Evolutionary conservation across 1,140 invertebrate species (phyloP), one percentile per base, ranked within the genome.

Genomic region (Zaprionus capensis): DNA sequence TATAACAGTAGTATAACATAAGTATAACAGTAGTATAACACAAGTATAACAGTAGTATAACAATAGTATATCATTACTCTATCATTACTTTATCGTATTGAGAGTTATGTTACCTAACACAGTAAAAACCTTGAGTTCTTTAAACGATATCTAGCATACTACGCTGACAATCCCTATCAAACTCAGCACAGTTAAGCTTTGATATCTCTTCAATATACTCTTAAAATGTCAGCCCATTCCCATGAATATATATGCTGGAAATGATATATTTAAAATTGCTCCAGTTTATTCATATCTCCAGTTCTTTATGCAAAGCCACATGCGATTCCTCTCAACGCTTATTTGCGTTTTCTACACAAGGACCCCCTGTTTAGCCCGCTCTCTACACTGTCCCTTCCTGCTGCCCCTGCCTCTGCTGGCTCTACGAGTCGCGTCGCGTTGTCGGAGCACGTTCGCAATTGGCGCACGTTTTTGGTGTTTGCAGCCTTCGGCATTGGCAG

Each of bases 391-490:
- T 2, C n/a, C n/a, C 7, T 20, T 17, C 6, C 17, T 41, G 46
- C 46, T 15, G 38, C 41, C 2, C n/a, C 7, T 17, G 7, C 44
- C 46, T 1, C 46, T 41, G 12, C 46, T 15, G 15, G 2, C 15
- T n/a, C 3, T 11, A 4, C 6, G 6, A 17, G 38, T 5, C 41
- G 46, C 46, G 20, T 24, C 46, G 46, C 17, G 17, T 58, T 69
- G 71, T 63, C 71, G 66, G 58, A 58, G 65, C 71, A 74, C 72
- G 72, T 74, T 70, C 72, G 58, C 14, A 49, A 41, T 17, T 62
- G 67, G 58, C 31, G 80, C 80, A 81, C 79, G 80, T 81, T 81
- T 76, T 83, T 61, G 66, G 73, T 22, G 17, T 22, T 12, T 38
- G 63, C 26, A 62, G 57, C 69, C 38, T 65, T 75, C 58, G 72